Percentiles rank a stretch among this genome's conserved stretches.
Evolutionary conservation across 2,113 vertebrate species (phyloP).

Genomic region (Antechinus flavipes): DNA sequence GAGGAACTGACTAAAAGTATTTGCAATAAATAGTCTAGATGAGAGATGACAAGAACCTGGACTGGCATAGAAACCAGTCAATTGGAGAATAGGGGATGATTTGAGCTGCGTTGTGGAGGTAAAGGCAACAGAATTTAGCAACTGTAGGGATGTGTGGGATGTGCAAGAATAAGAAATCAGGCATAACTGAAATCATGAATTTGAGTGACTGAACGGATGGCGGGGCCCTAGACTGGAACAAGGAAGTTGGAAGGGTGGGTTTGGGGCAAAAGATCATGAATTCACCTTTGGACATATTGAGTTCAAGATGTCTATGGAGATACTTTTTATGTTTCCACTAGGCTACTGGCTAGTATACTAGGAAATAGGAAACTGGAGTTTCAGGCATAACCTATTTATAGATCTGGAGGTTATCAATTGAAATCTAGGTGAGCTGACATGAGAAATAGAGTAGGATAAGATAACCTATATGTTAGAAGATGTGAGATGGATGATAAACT

Average conservation of each 20-base stretch:
- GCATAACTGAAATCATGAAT: not conserved
- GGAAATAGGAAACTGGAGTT: not conserved
- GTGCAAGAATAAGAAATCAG: not conserved
- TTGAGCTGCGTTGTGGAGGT: not conserved
- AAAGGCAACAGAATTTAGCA: not conserved
- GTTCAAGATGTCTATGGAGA: not conserved
- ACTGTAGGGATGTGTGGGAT: not conserved
- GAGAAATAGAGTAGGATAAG: too few relatives aligned
- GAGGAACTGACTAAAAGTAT: not conserved
- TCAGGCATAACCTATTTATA: not conserved
- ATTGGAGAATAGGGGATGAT: not conserved
- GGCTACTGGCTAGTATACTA: not conserved
- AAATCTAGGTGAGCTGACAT: not conserved
- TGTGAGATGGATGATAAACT: not conserved
- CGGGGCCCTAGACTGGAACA: not conserved
- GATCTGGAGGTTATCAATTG: not conserved
- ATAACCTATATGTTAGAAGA: not conserved
- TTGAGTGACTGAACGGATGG: not conserved
- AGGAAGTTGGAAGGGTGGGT: not conserved
- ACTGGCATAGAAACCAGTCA: not conserved
- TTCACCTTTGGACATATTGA: not conserved
- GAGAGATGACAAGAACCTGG: not conserved
- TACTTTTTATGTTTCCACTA: not conserved
- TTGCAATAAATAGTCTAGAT: not conserved
- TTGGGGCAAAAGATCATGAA: not conserved